Base-by-base conservation (phyloP, 2,888 invertebrate genomes). In the Mellilla xanthometata region DNA sequence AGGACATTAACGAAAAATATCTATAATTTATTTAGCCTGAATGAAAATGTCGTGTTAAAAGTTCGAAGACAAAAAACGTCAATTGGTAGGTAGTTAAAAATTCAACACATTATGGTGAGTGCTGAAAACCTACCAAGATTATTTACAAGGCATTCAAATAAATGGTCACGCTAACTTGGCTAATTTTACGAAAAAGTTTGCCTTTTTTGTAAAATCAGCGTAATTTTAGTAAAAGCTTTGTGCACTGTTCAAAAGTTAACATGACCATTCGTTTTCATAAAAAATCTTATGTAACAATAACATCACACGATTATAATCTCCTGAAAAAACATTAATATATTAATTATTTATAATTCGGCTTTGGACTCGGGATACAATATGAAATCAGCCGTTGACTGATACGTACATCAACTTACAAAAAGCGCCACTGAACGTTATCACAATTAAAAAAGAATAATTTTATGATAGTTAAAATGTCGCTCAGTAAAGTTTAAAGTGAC, bases 101-200 rank as follows among this genome's bases (percentile, higher is more conserved):
- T 65, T 67, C 78, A 81, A 77, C 81, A 83, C 79, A 51, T 58
- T 61, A 61, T 67, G 68, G 47, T 72, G 69, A 66, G 77, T 77
- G 82, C 72, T 68, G 80, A 75, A 46, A 68, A 68, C 81, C 84
- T 82, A 83, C 83, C 85, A 80, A 83, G 70, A 79, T 87, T 88
- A 88, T 87, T 81, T 87, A 87, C 87, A 87, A 79, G 71, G 87
- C 86, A 86, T 83, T 84, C 84, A 76, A 68, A 56, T 27, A 54
- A 60, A 76, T 76, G 78, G 73, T 74, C 81, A 78, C 78, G 76
- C 75, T 71, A 67, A 58, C 70, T 63, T 23, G 58, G 60, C 62
- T 61, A 66, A 62, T 51, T 66, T 59, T 62, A 68, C 60, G 62
- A 68, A 62, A 41, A 58, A 44, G 51, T 11, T 32, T 31, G 12